Evolutionary conservation across 2,797 vertebrate species (phyloP).

Genomic region (Bufotes viridis): DNA sequence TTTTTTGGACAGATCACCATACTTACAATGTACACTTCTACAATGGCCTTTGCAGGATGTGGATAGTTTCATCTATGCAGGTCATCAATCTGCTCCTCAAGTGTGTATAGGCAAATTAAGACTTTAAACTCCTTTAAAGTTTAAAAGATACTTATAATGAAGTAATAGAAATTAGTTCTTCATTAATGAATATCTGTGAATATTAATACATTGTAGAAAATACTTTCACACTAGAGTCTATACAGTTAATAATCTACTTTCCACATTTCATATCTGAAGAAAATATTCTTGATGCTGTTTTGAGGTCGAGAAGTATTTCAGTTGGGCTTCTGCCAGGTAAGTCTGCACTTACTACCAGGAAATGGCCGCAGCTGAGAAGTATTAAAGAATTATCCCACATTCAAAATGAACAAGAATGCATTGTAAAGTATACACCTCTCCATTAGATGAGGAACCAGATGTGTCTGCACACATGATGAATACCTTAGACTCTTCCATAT

Average conservation of each 20-base stretch:
- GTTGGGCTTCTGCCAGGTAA: conserved; percentile 70
- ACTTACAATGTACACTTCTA: too few relatives aligned
- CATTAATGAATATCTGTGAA: background rate
- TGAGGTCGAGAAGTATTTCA: conserved; percentile 70
- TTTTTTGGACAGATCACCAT: too few relatives aligned
- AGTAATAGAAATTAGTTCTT: background rate
- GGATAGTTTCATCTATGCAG: too few relatives aligned
- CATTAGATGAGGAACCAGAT: conserved; percentile 39
- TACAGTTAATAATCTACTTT: conserved; percentile 68
- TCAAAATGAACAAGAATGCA: conserved; percentile 62
- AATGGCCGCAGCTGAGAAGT: conserved; percentile 71
- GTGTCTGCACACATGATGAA: conserved; percentile 3
- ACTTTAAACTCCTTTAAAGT: too few relatives aligned
- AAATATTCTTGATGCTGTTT: conserved; percentile 63
- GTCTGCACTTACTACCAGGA: conserved; percentile 70
- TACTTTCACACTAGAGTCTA: conserved; percentile 30
- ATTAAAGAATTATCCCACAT: conserved; percentile 66
- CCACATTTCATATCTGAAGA: conserved; percentile 63
- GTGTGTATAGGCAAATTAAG: too few relatives aligned
- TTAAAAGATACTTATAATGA: background rate
- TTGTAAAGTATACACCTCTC: conserved; percentile 67
- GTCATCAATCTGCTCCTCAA: too few relatives aligned
- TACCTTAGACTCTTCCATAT: background rate
- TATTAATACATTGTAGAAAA: background rate
- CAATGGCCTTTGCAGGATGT: too few relatives aligned